phyloP scores from a whole-genome alignment of 2,888 invertebrate genomes.

The Endotricha flammealis region DNA sequence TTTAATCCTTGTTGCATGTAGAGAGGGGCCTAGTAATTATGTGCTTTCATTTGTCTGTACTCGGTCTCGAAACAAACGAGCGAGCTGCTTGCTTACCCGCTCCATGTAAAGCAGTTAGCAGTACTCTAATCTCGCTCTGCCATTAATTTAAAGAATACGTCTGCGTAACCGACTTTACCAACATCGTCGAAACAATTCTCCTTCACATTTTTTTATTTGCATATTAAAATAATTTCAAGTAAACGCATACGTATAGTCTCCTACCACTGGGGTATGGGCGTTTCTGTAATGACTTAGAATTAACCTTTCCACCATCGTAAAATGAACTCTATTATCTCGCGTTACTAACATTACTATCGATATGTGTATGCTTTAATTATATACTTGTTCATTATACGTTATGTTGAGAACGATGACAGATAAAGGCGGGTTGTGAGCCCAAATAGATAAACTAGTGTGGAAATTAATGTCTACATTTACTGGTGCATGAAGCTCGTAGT shows the following conservation, averaged over 20 bases:
- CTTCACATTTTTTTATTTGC: slow-evolving; percentile 78
- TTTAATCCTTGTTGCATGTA: slow-evolving; percentile 76
- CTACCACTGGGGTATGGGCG: slow-evolving; percentile 43
- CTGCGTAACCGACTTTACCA: slow-evolving; percentile 69
- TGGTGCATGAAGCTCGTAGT: slow-evolving; percentile 77
- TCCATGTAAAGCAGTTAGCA: slow-evolving; percentile 76
- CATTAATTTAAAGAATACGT: slow-evolving; percentile 78
- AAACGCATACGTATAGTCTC: slow-evolving; percentile 74
- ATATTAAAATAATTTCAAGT: slow-evolving; percentile 78
- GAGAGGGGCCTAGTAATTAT: slow-evolving; percentile 76
- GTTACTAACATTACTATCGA: slow-evolving; percentile 37
- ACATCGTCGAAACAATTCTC: slow-evolving; percentile 73
- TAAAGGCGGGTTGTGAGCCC: slow-evolving; percentile 76
- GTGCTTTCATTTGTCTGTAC: slow-evolving; percentile 77
- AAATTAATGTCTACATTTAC: slow-evolving; percentile 79
- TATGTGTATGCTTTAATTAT: slow-evolving; percentile 31
- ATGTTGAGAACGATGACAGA: slow-evolving; percentile 70
- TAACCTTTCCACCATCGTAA: slow-evolving; percentile 32
- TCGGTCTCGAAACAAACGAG: slow-evolving; percentile 70
- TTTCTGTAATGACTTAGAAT: slow-evolving; percentile 42
- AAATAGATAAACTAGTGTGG: slow-evolving; percentile 78
- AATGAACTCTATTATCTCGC: slow-evolving; percentile 38
- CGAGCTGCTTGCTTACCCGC: slow-evolving; percentile 62
- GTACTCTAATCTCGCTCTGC: slow-evolving; percentile 73
- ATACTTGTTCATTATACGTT: slow-evolving; percentile 47